Base-by-base conservation (phyloP, 2,888 invertebrate genomes). In the Selenia dentaria region DNA sequence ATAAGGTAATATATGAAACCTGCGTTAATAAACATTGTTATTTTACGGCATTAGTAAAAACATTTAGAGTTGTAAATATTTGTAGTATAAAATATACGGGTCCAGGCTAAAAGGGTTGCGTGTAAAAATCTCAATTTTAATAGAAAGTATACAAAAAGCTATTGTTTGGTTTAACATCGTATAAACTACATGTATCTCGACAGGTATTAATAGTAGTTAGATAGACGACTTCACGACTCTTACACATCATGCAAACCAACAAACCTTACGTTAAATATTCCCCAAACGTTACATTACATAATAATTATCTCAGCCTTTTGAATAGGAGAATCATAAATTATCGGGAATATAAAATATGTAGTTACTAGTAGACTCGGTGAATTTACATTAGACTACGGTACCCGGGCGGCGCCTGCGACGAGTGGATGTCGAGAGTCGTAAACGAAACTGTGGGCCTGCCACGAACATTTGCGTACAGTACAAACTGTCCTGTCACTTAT, bases 71-170 rank as follows among this genome's bases (percentile, higher is more conserved):
- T 56, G 44, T 54, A 51, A 51, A 54, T 54, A 59, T 33, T 43
- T 33, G 76, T 70, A 73, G 68, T 86, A 87, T 70, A 84, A 89
- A 86, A 85, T 84, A 81, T 81, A 83, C 74, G 75, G 69, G 64
- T 70, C 74, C 79, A 77, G 74, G 74, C 74, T 76, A 81, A 78
- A 62, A 73, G 75, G 74, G 75, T 77, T 74, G 78, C 76, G 59
- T 84, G 80, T 87, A 83, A 83, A 84, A 83, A 77, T 70, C 77
- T 65, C 83, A 80, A 54, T 71, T 82, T 80, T 74, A 77, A 82
- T 86, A 86, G 81, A 88, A 85, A 86, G n/a, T 83, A 82, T 89
- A 87, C 80, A 89, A 89, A 88, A 83, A 85, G 78, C 80, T 83
- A 80, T 77, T 62, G 75, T 77, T 80, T 77, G 75, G 74, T 79